Evolutionary conservation across 1,140 invertebrate species (phyloP), one percentile per base, ranked within the genome.

Genomic region (Zeugodacus cucurbitae): DNA sequence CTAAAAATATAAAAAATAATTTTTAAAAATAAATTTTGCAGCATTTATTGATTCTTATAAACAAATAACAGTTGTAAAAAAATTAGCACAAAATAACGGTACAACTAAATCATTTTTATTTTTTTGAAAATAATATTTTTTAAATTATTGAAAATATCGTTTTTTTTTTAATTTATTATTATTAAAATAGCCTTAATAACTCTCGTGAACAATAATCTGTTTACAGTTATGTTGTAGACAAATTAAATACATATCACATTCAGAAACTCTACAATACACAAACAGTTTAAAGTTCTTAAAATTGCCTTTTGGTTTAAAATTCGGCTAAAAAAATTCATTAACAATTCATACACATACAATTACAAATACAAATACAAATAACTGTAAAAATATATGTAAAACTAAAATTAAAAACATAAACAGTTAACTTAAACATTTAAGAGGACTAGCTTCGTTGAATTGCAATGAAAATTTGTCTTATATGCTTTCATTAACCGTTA

Each of bases 391-490:
- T 54, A 54, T 54, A 59, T 59, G 58, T 59, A 34, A n/a, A 74
- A 82, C 8, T 54, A 54, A 34, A 82, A 74, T 14, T 3, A 22
- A 82, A 44, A 54, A n/a, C n/a, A n/a, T n/a, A n/a, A n/a, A n/a
- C n/a, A n/a, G n/a, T n/a, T 48, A 82, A 48, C 37, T 48, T 82
- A 82, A 54, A 48, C 3, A 11, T 54, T 54, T 48, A 82, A 48
- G 44, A 82, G 41, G 74, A 82, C 74, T 82, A 82, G 74, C 74
- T 48, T 82, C 74, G 74, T 17, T 82, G 74, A 82, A 82, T 82
- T 82, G 41, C 74, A 48, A 41, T 82, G 41, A 82, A 82, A n/a
- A 14, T 48, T 82, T 82, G 22, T 44, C n/a, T 82, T 78, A 67
- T 41, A 74, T 41, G 67, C 67, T 74, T 74, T 34, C 32, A 74